Base-by-base conservation (phyloP, 1,140 invertebrate genomes). In the Sesamia nonagrioides region DNA sequence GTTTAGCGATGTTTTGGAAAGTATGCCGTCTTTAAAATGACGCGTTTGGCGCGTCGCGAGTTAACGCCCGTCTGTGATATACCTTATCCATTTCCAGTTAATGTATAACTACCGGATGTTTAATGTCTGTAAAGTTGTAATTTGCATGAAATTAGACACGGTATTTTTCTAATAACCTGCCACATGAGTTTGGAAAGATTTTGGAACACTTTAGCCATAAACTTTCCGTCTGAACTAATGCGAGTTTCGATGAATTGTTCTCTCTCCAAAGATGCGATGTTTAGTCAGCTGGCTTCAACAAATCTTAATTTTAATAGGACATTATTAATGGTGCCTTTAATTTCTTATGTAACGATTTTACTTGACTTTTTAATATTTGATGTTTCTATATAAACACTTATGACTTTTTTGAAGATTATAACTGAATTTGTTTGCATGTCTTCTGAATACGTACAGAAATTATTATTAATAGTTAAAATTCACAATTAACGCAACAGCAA, bases 91-190 rank as follows among this genome's bases (percentile, higher is more conserved):
- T 63, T 21, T 33, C 35, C 33, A 21, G 54, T 27, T 21, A 27
- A 35, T 50, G 45, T 50, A 50, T n/a, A 27, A 27, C 27, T 27
- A 63, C 40, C 73, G 56, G 58, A 75, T n/a, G 27, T 63, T 75
- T 63, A 61, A 18, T n/a, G 6, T 27, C 37, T 40, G 11, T 27
- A 11, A 15, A 73, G 48, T 54, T n/a, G 73, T 82, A 81, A 87
- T 84, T 81, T 85, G 84, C 86, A 85, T 87, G 80, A 82, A 87
- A 87, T 87, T 85, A 85, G 73, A 58, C 48, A 75, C 52, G 69
- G 18, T 76, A 42, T 74, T 76, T 77, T 82, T 74, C 56, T 40
- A 58, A 42, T 27, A 48, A 66, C 60, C 18, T 11, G 50, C 17
- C 75, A 68, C 48, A 61, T 77, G 63, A 48, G 13, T 68, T 77